Evolutionary conservation across 1,140 invertebrate species (phyloP).

Genomic region (Papilio xuthus): DNA sequence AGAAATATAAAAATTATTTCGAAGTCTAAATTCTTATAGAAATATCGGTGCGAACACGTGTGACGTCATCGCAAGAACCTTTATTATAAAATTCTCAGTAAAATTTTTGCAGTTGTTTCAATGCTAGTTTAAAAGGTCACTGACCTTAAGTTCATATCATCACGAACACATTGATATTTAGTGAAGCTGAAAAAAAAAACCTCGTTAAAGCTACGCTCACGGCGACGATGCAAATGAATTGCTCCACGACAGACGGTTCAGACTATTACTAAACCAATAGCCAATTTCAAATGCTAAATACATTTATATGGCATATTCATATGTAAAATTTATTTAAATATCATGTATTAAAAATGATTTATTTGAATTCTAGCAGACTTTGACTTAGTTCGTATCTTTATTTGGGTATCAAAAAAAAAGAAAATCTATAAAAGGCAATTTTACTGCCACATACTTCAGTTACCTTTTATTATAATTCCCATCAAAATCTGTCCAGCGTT

Average conservation of each 20-base stretch:
- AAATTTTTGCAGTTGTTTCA: not conserved
- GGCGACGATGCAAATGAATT: conserved; percentile 13
- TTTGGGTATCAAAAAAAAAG: too few relatives aligned
- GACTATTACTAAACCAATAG: not conserved
- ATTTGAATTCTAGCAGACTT: too few relatives aligned
- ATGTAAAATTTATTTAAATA: not conserved
- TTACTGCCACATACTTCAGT: too few relatives aligned
- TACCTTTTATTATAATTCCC: too few relatives aligned
- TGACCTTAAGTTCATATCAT: conserved; percentile 5
- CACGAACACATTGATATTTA: not conserved
- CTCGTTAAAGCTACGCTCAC: not conserved
- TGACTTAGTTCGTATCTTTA: too few relatives aligned
- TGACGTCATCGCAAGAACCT: too few relatives aligned
- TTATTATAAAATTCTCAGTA: too few relatives aligned
- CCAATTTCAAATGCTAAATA: conserved; percentile 17
- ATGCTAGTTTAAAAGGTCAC: not conserved
- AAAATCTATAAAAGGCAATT: too few relatives aligned
- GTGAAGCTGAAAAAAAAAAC: conserved; percentile 8
- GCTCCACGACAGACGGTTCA: not conserved
- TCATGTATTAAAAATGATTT: not conserved
- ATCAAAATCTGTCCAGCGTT: too few relatives aligned
- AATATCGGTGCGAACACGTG: too few relatives aligned
- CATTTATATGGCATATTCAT: not conserved
- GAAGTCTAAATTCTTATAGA: too few relatives aligned
- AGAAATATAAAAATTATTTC: too few relatives aligned